Evolutionary conservation across 2,888 invertebrate species (phyloP), one percentile per base, ranked within the genome.

Genomic region (Catonia carolina): DNA sequence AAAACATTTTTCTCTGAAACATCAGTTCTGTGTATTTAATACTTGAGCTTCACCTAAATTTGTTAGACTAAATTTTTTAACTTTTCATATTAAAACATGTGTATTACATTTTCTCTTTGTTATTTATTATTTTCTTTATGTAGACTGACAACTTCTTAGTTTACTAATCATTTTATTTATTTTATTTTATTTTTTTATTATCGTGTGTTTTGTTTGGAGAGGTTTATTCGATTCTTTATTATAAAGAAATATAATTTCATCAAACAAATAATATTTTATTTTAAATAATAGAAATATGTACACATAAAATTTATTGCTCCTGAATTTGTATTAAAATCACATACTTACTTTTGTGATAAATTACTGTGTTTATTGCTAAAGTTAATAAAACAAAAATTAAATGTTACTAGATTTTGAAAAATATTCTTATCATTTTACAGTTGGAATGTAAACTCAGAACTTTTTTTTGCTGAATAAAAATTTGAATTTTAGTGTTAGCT

Each of bases 151-250:
- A 15, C 23, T 12, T 27, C 7, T 22, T 42, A 41, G 22, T 47
- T 52, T 42, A 23, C 37, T 56, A 42, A 42, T 45, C 50, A 15
- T 17, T 27, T 41, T 14, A 20, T 7, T 12, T 14, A 14, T 53
- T 53, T 56, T 51, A 33, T 50, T 42, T 33, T 18, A 36, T 17
- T 53, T 53, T 56, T 51, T 41, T 50, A 42, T 33, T 18, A 36
- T 17, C 14, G 20, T 36, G 27, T 27, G 12, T 39, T 10, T 53
- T 27, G 23, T 53, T 42, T 10, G 6, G 18, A 31, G 39, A 6
- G 27, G 8, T 27, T 27, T 45, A 41, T 15, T 15, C 14, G 7
- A n/a, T 12, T 41, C 41, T 8, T 7, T 41, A 41, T 41, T 8
- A 7, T 12, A 12, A 41, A 41, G 7, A 41, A 12, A 12, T 12